Conservation (phyloP, 2,797 vertebrate genomes). For the Tangara arthus region DNA sequence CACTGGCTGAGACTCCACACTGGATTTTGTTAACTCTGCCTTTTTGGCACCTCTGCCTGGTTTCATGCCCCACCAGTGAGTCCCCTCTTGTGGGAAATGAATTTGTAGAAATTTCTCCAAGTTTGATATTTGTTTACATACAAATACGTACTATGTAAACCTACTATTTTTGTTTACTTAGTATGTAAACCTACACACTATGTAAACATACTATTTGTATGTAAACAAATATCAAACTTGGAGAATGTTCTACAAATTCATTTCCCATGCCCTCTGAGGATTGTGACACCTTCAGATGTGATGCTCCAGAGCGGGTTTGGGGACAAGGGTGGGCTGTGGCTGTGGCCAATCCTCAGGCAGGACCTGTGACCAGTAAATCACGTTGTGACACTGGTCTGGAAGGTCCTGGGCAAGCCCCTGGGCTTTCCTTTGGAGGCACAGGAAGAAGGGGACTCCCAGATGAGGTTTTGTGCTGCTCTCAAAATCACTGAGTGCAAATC, state of each 20-base stretch:
- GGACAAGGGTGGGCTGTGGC: not conserved
- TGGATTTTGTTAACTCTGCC: not conserved
- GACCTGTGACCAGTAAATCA: not conserved
- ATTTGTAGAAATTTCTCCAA: not conserved
- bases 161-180: not conserved
- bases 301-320: not conserved
- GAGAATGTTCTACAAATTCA: not conserved
- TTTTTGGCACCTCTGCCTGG: not conserved
- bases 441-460: not conserved
- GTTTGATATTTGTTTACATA: not conserved
- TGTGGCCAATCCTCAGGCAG: not conserved
- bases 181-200: not conserved
- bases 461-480: not conserved
- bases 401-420: not conserved
- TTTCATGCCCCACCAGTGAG: not conserved
- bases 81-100: not conserved
- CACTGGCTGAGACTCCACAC: fast-evolving
- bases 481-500: fast-evolving
- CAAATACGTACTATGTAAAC: too few relatives aligned
- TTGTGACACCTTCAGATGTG: not conserved
- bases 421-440: not conserved
- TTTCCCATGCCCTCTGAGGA: not conserved
- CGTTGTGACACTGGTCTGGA: fast-evolving
- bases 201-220: not conserved
- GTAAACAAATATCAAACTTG: not conserved